Evolutionary conservation across 37 sponge, comb jelly and placozoan species (phyloP).

Genomic region (Halichondria panicea): DNA sequence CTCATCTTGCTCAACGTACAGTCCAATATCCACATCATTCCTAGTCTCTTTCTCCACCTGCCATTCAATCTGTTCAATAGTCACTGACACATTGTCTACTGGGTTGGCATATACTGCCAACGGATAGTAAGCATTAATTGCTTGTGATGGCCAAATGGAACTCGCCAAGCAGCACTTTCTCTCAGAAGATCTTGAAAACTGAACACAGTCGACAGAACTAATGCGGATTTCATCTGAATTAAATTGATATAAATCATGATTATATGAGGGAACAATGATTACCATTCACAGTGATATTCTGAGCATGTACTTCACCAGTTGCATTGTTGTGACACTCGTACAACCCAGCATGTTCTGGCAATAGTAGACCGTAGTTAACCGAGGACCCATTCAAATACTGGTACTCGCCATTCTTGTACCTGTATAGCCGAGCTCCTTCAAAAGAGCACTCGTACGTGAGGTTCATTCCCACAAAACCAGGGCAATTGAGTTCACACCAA

Average conservation of each 20-base stretch:
- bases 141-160: not conserved
- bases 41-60: too few relatives aligned
- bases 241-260: not conserved
- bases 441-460: not conserved
- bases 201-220: not conserved
- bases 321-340: slow-evolving; percentile 7
- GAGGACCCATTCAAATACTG: too few relatives aligned
- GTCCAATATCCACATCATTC: too few relatives aligned
- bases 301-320: not conserved
- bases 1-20: too few relatives aligned
- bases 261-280: not conserved
- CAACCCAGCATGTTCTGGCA: not conserved
- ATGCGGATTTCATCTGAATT: not conserved
- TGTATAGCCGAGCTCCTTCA: not conserved
- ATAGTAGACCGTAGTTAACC: not conserved
- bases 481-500: too few relatives aligned
- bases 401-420: not conserved
- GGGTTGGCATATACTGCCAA: too few relatives aligned
- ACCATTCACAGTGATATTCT: slow-evolving; percentile 9
- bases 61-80: too few relatives aligned
- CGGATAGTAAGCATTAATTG: too few relatives aligned
- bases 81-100: too few relatives aligned
- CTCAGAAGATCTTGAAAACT: not conserved
- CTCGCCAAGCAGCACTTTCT: not conserved
- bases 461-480: slow-evolving; percentile 5